A percentile compares a stretch with the other conserved stretches of the same genome.
These are phyloP conservation scores for Melanotaenia trifasciata DNA, from an alignment of 2,797 vertebrate species.

Conservation along the genomic window DNA sequence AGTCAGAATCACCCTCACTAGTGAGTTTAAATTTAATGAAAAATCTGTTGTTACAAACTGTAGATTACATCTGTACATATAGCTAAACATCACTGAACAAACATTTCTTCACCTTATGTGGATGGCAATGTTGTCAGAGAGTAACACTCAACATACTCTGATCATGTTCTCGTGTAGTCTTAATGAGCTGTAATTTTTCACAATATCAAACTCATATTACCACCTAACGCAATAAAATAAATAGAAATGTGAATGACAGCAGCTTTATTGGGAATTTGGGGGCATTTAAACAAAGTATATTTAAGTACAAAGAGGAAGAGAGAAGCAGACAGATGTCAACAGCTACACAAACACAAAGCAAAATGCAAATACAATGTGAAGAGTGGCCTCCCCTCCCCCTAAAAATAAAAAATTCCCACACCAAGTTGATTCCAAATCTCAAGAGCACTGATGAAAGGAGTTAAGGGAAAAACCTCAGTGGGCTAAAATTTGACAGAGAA, in stretches of 20 bases:
- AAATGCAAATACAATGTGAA: background rate
- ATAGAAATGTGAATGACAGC: background rate
- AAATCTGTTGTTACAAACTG: no score
- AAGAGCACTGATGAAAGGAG: background rate
- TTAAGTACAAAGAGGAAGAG: background rate
- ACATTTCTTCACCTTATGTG: background rate
- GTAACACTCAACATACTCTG: background rate
- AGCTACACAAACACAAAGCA: background rate
- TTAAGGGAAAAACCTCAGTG: background rate
- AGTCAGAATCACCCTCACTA: no score
- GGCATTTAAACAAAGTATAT: background rate
- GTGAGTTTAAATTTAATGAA: no score
- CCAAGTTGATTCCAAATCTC: background rate
- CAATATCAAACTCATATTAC: background rate
- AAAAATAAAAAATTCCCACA: background rate
- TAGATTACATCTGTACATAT: background rate
- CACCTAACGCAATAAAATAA: background rate
- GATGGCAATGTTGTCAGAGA: background rate
- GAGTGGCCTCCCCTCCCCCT: background rate
- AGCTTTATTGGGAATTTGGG: background rate
- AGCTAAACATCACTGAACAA: background rate
- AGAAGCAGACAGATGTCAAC: background rate
- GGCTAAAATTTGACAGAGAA: background rate
- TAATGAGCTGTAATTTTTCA: background rate
- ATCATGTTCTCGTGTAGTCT: background rate